Evolutionary conservation across 35 echinoderm and acorn worm genomes (phyloP).

Genomic region (Nesometra sesokonis): DNA sequence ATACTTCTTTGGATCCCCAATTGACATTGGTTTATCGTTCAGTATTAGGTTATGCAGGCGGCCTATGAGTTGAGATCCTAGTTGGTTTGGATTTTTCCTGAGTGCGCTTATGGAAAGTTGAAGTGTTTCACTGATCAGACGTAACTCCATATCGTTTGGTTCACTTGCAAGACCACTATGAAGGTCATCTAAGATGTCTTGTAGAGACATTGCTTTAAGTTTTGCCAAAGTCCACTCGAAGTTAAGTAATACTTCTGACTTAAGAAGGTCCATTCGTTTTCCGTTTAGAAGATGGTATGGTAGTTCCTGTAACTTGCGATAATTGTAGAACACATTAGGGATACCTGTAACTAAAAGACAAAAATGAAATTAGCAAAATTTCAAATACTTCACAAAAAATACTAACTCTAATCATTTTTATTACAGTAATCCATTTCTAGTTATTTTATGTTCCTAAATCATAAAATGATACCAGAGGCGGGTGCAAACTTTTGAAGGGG

Average conservation of each 20-base stretch:
- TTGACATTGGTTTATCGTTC: slow-evolving; percentile 64
- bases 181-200: slow-evolving; percentile 42
- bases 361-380: no score
- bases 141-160: slow-evolving; percentile 63
- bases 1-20: slow-evolving; percentile 72
- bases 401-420: no score
- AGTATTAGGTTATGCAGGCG: slow-evolving; percentile 49
- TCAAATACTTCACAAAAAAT: no score
- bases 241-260: slow-evolving; percentile 59
- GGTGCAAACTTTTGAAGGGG: no score
- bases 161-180: slow-evolving; percentile 69
- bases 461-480: no score
- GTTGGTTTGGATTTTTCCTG: slow-evolving; percentile 51
- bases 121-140: slow-evolving; percentile 58
- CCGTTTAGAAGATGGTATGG: slow-evolving; percentile 62
- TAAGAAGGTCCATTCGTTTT: slow-evolving; percentile 58
- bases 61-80: slow-evolving; percentile 73
- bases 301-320: slow-evolving; percentile 64
- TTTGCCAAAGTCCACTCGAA: slow-evolving; percentile 81
- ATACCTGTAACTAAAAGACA: not conserved
- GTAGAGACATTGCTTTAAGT: slow-evolving; percentile 51
- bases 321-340: slow-evolving; percentile 30
- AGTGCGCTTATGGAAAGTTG: slow-evolving; percentile 50
- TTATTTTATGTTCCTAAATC: no score
- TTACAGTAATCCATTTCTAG: no score